Base-by-base conservation (phyloP, 2,888 invertebrate genomes). In the Polyommatus iphigenia region DNA sequence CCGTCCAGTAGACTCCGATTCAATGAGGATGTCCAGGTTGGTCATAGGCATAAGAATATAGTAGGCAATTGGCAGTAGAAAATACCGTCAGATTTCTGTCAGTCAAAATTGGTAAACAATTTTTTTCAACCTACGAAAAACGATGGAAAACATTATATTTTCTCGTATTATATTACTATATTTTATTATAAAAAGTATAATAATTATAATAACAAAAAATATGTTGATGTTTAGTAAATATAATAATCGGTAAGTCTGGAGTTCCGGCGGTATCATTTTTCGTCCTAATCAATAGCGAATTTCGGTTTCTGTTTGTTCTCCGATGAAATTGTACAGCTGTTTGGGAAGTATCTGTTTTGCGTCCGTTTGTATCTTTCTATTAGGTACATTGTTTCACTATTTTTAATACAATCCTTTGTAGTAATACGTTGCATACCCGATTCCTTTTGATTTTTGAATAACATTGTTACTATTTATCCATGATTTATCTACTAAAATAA, bases 21-120 rank as follows among this genome's bases (percentile, higher is more conserved):
- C 94, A 97, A 96, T 90, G 97, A 97, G 82, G 97, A 97, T 88
- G 94, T 96, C 83, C 95, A 95, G 95, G 95, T 94, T 81, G 88
- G 87, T 54, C 18, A 18, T 54, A 54, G 54, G 54, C 13, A 54
- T 54, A 54, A 8, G 36, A 0, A 36, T 36, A 36, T 36, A 36
- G 36, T 5, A 0, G 4, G 15, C 54, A 46, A 46, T 3, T 13
- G 10, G 46, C 54, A 54, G 50, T 36, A 50, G 13, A 5, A 54
- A 18, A 18, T 18, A 4, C 54, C 54, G 18, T 54, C 54, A 54
- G 54, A 54, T 54, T 54, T 54, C 54, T 54, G 54, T 54, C 18
- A 54, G 18, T 54, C 15, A 54, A n/a, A 46, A 46, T 46, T 29
- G 3, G 15, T 18, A 75, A 75, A 50, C 24, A 20, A 13, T 13